A percentile compares a stretch with the other conserved stretches of the same genome.
Conservation (phyloP, 2,797 vertebrate species). For the Kryptopterus vitreolus region DNA sequence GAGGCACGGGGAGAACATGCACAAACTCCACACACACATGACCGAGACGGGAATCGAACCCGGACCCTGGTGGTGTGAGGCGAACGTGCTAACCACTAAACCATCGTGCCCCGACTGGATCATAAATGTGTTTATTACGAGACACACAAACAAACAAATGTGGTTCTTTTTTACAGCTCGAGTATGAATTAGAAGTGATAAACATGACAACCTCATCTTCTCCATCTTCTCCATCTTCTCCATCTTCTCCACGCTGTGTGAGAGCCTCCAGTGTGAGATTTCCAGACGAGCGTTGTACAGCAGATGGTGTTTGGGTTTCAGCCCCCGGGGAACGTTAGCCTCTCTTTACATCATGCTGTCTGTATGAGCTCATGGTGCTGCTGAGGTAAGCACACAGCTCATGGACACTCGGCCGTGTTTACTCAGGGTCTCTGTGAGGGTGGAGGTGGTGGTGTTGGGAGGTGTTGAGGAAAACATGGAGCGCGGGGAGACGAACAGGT, state of each 20-base stretch:
- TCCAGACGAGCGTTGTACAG: neutral
- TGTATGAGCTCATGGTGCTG: constrained; percentile 66
- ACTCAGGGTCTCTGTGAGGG: constrained; percentile 55
- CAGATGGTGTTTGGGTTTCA: constrained; percentile 36
- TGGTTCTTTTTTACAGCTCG: too few relatives aligned
- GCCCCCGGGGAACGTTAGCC: constrained; percentile 59
- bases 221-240: neutral
- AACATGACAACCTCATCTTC: neutral
- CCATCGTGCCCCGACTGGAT: too few relatives aligned
- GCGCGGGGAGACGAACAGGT: neutral
- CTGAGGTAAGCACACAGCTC: constrained; percentile 67
- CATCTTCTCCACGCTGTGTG: neutral
- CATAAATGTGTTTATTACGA: too few relatives aligned
- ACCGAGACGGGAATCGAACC: too few relatives aligned
- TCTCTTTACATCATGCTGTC: constrained; percentile 53
- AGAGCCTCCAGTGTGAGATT: neutral
- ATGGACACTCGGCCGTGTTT: constrained; percentile 60
- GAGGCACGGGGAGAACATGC: too few relatives aligned
- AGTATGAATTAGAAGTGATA: too few relatives aligned
- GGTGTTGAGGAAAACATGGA: constrained; percentile 7
- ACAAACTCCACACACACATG: too few relatives aligned
- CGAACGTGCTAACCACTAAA: too few relatives aligned
- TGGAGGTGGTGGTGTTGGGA: neutral
- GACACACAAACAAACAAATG: too few relatives aligned
- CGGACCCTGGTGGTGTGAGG: too few relatives aligned